Conservation (phyloP, 2,888 invertebrate species). For the Ichneumoninae sp. region DNA sequence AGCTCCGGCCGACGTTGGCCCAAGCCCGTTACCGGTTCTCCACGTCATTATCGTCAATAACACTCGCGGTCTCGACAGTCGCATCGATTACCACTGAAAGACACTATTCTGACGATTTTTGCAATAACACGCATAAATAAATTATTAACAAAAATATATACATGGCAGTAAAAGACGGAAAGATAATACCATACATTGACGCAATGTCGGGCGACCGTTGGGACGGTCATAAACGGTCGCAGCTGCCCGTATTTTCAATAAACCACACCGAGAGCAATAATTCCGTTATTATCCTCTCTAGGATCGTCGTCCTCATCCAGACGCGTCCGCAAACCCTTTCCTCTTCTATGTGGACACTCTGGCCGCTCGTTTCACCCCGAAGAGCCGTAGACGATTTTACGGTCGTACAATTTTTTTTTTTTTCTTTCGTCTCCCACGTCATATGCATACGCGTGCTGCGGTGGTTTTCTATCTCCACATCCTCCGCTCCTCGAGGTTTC, state of each 20-base stretch:
- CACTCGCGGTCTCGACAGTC: too few species aligned
- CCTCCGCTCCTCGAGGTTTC: slow-evolving; percentile 16
- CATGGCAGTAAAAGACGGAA: neutral
- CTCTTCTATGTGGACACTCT: neutral
- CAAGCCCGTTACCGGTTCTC: too few species aligned
- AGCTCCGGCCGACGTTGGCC: too few species aligned
- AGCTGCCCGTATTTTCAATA: slow-evolving; percentile 47
- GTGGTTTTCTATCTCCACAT: slow-evolving; percentile 28
- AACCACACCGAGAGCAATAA: slow-evolving; percentile 63
- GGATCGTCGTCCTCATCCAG: slow-evolving; percentile 41
- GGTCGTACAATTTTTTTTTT: slow-evolving; percentile 29
- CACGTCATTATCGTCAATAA: too few species aligned
- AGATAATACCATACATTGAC: neutral
- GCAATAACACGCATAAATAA: too few species aligned
- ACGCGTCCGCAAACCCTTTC: slow-evolving; percentile 27
- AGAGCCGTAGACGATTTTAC: slow-evolving; percentile 27
- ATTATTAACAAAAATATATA: too few species aligned
- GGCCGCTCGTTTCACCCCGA: slow-evolving; percentile 3
- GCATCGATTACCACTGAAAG: too few species aligned
- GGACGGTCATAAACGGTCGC: neutral
- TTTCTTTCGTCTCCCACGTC: neutral
- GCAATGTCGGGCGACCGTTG: slow-evolving; percentile 5
- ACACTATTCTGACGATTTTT: too few species aligned
- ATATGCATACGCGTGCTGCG: slow-evolving; percentile 27
- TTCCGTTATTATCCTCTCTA: slow-evolving; percentile 64